Base-by-base conservation (phyloP, 2,797 vertebrate genomes). In the Coracias cyanogaster region DNA sequence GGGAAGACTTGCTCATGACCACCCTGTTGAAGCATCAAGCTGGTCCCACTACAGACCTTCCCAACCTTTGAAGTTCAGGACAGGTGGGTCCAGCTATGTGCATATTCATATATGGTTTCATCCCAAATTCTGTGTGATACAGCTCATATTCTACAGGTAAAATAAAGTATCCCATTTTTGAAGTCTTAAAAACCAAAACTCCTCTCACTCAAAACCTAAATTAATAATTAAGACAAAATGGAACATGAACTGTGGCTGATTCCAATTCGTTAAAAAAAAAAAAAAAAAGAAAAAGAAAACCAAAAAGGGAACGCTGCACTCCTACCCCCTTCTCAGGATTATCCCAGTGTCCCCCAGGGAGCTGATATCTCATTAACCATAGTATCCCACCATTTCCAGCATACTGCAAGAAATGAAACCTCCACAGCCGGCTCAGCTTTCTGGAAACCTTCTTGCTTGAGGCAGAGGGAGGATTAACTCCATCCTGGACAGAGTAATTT, bases 141-240 rank as follows among this genome's bases (percentile, higher is more conserved):
- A 82, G 37, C 18, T 62, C 43, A n/a, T 11, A 16, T 3, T 4
- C 49, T 41, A 18, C 3, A 18, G 6, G 15, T 29, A 37, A 69
- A 67, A 13, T 4, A 5, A 65, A 51, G 3, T 5, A 1, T 2
- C 7, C 2, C 0, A 0, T 5, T 22, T 67, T 80, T 33, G 29
- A 57, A 26, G 15, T 17, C n/a, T 86, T 49, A 60, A 55, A 79
- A 61, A 29, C 39, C 20, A 71, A 19, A 73, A 39, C 4, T 25
- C 12, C 6, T 7, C 22, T 88, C 77, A 52, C 5, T 71, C 48
- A 78, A 80, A 88, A 46, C 3, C 21, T 60, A 67, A 58, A 80
- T 31, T 29, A 82, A 35, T 43, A 64, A 33, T 20, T 15, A 66
- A 49, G 66, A 43, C 2, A 33, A 70, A 86, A 89, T 3, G 17